phyloP scores from a whole-genome alignment of 1,140 invertebrate genomes.

The Drosophila triauraria region DNA sequence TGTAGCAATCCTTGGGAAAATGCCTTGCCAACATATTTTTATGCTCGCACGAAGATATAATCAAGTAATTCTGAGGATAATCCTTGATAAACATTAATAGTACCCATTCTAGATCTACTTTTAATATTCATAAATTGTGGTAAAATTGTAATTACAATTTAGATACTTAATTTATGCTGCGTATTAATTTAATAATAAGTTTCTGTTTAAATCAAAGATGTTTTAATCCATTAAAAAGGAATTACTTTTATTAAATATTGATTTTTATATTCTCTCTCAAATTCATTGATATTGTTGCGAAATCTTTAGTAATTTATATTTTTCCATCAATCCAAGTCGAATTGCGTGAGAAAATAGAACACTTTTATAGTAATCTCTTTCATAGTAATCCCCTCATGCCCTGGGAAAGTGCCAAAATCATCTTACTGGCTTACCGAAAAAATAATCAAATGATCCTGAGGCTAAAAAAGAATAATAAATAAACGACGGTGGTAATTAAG shows the following conservation, averaged over 20 bases:
- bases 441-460: slow-evolving; percentile 45
- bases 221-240: no score
- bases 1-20: slow-evolving; percentile 53
- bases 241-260: not conserved
- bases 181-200: not conserved
- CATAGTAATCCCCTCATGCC: slow-evolving; percentile 25
- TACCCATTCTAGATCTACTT: no score
- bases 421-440: slow-evolving; percentile 42
- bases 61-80: slow-evolving; percentile 10
- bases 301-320: not conserved
- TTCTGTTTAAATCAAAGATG: no score
- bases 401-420: slow-evolving; percentile 63
- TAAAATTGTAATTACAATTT: not conserved
- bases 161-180: no score
- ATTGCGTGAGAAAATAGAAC: slow-evolving; percentile 3
- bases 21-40: slow-evolving; percentile 48
- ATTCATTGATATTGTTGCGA: not conserved
- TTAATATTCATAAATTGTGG: not conserved
- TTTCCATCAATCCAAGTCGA: not conserved
- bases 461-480: slow-evolving; percentile 40
- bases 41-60: slow-evolving; percentile 24
- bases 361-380: not conserved
- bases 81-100: not conserved
- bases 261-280: not conserved
- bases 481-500: slow-evolving; percentile 62